Evolutionary conservation across 2,797 vertebrate genomes (phyloP), one percentile per base, ranked within the genome.

Genomic region (Pangasius mekongensis): DNA sequence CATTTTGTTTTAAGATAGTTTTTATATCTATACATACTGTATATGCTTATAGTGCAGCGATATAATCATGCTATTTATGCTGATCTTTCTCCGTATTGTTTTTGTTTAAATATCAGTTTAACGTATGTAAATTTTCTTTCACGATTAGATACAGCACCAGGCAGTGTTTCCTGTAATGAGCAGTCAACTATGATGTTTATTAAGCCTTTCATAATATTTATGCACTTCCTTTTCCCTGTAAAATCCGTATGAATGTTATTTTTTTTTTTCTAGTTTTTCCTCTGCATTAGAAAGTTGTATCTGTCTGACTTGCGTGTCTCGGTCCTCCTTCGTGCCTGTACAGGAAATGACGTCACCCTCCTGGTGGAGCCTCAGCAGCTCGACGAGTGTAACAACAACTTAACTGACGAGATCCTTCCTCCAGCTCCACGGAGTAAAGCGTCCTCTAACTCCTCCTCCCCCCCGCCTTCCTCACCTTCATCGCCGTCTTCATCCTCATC

Each of bases 311-410:
- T 24, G 20, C 3, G 3, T 74, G 24, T 13, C 18, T 24, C 11
- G n/a, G 0, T 24, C 18, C 10, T 78, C 16, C 18, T 30, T 0
- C n/a, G 3, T 88, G 33, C 83, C 83, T 52, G 4, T 82, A 94
- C 90, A 97, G 98, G 97, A 94, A 98, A 99, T 62, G 97, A 98
- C 62, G 97, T 99, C 89, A 97, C 96, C 24, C 94, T 98, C 92
- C 95, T 97, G 90, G 96, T 97, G 93, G 97, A 98, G 93, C 96
- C 97, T 85, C 97, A 98, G 94, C 97, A 98, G 94, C 96, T 99
- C 27, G 98, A 99, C 86, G 97, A 98, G 93, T 97, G 98, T 95
- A 99, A 99, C 96, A 99, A 99, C 95, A 99, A 99, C 81, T 93
- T 99, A 84, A 95, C 96, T 24, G 97, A 97, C 87, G 97, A 96